Base-by-base conservation (phyloP, 2,113 vertebrate genomes). In the Eurystomus gularis region DNA sequence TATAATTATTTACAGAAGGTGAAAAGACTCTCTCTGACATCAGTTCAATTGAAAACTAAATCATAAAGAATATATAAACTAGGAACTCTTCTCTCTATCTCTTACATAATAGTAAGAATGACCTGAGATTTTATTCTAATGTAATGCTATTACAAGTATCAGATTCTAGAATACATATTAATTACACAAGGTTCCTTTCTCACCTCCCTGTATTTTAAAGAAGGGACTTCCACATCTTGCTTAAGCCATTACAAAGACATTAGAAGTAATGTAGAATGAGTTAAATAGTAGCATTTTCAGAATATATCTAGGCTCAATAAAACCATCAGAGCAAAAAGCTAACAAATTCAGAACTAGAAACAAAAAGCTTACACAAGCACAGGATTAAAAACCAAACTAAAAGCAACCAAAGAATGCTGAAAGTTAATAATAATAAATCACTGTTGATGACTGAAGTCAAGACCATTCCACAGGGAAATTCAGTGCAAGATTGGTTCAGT, bases 61-160 rank as follows among this genome's bases (percentile, higher is more conserved):
- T 70, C 9, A 42, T 39, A 18, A 18, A 33, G 7, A 62, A 14
- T 35, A 58, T 5, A 58, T 48, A n/a, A n/a, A n/a, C n/a, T n/a
- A 52, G 25, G 17, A 76, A 83, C 16, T 55, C 48, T 62, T 82
- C 61, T 49, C 25, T 15, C 23, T 31, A 71, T 2, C 15, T 80
- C 20, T 51, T 70, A 52, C 8, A n/a, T 1, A 64, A 21, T 0
- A 61, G 23, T 24, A 88, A 54, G 44, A 78, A 70, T 0, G 0
- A 55, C 10, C 25, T 40, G 12, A 44, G 60, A 37, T 69, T 78
- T 81, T 33, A 70, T 37, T 70, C 71, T 61, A 71, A 70, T 48
- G 15, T 48, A 80, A 83, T 31, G 18, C 4, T 64, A 51, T 60
- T 33, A 76, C 15, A 81, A 17, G 8, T 69, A 79, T 15, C 24